These are phyloP conservation scores for Drosophila ezoana DNA, from an alignment of 2,888 invertebrate species.

Conservation along the genomic window DNA sequence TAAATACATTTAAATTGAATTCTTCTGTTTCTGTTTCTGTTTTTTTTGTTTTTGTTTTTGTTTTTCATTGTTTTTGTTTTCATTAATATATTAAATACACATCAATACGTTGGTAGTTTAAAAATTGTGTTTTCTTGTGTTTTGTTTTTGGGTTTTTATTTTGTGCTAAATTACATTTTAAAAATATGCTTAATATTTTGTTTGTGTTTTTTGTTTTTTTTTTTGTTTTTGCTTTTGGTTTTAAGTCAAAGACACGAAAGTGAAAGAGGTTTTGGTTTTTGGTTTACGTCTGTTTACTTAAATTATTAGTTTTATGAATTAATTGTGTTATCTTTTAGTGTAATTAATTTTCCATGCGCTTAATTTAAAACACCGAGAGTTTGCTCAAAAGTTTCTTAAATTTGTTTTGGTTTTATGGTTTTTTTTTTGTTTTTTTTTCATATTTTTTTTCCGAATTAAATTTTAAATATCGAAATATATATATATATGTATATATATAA, in stretches of 20 bases:
- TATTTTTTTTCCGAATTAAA: slow-evolving; percentile 64
- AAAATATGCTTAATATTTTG: slow-evolving; percentile 73
- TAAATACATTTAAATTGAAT: slow-evolving; percentile 51
- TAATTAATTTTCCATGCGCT: slow-evolving; percentile 70
- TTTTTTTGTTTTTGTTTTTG: slow-evolving; percentile 43
- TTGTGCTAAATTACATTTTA: slow-evolving; percentile 80
- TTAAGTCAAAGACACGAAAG: slow-evolving; percentile 85
- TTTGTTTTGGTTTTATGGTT: slow-evolving; percentile 46
- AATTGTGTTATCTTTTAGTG: slow-evolving; percentile 71
- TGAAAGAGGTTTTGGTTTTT: slow-evolving; percentile 84
- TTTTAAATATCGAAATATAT: slow-evolving; percentile 80
- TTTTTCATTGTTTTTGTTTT: slow-evolving; percentile 39
- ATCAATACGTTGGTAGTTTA: slow-evolving; percentile 76
- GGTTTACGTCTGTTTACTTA: slow-evolving; percentile 71
- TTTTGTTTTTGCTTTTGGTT: slow-evolving; percentile 65
- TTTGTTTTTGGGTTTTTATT: slow-evolving; percentile 47
- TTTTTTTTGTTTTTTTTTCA: slow-evolving; percentile 36
- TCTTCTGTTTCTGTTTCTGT: slow-evolving; percentile 31
- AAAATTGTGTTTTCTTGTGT: slow-evolving; percentile 61
- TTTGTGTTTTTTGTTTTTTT: slow-evolving; percentile 31
- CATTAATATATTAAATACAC: slow-evolving; percentile 72
- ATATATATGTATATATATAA: slow-evolving; percentile 41
- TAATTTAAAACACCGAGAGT: slow-evolving; percentile 83
- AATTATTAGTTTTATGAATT: slow-evolving; percentile 62
- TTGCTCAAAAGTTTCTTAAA: slow-evolving; percentile 75